Conservation (phyloP, 1,140 invertebrate species). For the Nasonia vitripennis region DNA sequence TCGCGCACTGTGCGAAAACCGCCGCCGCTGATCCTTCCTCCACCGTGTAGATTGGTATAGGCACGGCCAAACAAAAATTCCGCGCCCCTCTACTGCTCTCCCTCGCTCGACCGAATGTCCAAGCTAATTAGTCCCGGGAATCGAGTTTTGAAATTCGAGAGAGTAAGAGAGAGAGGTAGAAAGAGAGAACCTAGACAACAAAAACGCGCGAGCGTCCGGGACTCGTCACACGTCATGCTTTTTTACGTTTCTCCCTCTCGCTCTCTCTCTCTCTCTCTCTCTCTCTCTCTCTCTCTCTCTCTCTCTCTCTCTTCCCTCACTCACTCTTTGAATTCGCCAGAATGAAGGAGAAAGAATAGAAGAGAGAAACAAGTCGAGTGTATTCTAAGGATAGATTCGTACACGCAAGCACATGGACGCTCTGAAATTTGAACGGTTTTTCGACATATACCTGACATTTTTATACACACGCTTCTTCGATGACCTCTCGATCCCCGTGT, state of each 20-base stretch:
- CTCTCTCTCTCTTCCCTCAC: conserved; percentile 22
- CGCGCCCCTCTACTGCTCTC: neutral
- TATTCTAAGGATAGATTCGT: conserved; percentile 9
- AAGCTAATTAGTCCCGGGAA: conserved; percentile 69
- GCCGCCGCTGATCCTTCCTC: conserved; percentile 35
- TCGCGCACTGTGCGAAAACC: neutral
- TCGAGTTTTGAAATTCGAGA: conserved; percentile 71
- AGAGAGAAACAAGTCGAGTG: neutral
- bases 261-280: conserved; percentile 13
- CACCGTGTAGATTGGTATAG: neutral
- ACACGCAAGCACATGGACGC: neutral
- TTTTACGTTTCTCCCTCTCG: neutral
- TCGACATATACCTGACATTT: conserved; percentile 25
- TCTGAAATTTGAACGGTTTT: conserved; percentile 44
- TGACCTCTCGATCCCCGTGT: conserved; percentile 37
- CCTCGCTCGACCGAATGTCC: conserved; percentile 59
- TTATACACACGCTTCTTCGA: conserved; percentile 7
- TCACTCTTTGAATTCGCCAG: conserved; percentile 32
- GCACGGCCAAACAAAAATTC: too few species aligned
- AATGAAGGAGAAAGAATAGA: neutral
- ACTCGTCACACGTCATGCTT: conserved; percentile 58
- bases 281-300: conserved; percentile 7
- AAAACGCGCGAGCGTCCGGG: conserved; percentile 16
- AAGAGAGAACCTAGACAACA: conserved; percentile 41
- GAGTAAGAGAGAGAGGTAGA: conserved; percentile 22